phyloP scores from a whole-genome alignment of 1,140 invertebrate species.

The Cydia pomonella region DNA sequence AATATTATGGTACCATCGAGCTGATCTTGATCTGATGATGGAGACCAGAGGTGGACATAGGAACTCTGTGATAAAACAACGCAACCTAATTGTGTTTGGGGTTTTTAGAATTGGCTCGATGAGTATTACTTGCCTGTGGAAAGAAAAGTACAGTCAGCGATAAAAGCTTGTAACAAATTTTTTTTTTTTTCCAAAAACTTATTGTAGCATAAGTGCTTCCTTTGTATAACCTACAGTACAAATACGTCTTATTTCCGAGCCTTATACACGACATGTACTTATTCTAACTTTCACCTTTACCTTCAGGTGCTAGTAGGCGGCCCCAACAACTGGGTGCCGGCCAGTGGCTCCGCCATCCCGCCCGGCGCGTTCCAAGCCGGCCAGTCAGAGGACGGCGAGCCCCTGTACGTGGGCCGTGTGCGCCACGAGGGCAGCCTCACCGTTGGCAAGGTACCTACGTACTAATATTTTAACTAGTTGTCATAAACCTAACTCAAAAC shows the following conservation, averaged over 20 bases:
- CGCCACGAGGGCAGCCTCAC: conserved; percentile 85
- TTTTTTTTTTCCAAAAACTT: too few species aligned
- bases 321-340: conserved; percentile 83
- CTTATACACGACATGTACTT: neutral
- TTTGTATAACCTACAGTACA: too few species aligned
- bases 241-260: neutral
- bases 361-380: conserved; percentile 87
- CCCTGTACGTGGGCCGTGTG: conserved; percentile 86
- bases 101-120: too few species aligned
- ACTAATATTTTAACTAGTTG: neutral
- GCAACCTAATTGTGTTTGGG: too few species aligned
- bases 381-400: conserved; percentile 87
- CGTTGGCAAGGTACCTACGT: conserved; percentile 81
- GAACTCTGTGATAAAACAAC: too few species aligned
- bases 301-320: conserved; percentile 83
- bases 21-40: too few species aligned
- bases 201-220: neutral
- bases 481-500: too few species aligned
- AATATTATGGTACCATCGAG: too few species aligned
- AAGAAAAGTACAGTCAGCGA: too few species aligned
- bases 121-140: too few species aligned
- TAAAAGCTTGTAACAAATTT: too few species aligned
- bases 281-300: neutral
- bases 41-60: too few species aligned
- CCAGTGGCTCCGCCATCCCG: conserved; percentile 84